Percentiles rank a stretch among this genome's conserved stretches.
phyloP scores from a whole-genome alignment of 2,888 invertebrate genomes.

The Mythimna lalbum region DNA sequence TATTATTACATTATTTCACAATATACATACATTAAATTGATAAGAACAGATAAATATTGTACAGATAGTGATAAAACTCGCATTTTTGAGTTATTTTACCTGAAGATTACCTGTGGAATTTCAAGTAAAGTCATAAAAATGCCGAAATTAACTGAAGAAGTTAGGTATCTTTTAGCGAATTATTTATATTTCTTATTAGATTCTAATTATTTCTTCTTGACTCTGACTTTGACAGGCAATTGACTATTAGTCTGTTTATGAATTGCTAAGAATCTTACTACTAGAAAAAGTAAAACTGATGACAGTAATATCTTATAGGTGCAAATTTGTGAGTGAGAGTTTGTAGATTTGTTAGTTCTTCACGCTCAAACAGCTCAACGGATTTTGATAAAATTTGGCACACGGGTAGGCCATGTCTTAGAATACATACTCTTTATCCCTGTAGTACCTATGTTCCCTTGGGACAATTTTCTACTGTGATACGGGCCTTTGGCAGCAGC shows the following conservation, averaged over 20 bases:
- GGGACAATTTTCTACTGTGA: no score
- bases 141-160: neutral
- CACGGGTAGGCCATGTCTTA: no score
- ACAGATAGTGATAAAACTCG: neutral
- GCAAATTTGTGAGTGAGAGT: no score
- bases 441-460: no score
- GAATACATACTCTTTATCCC: no score
- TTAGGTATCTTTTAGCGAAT: neutral
- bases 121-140: neutral
- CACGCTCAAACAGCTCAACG: no score
- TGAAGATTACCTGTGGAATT: neutral
- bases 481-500: no score
- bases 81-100: neutral
- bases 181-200: neutral
- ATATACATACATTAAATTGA: neutral
- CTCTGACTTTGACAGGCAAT: neutral
- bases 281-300: neutral
- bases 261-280: neutral
- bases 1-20: slow-evolving; percentile 28
- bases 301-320: no score
- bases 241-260: neutral
- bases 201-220: neutral
- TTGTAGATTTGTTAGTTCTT: no score
- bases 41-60: neutral
- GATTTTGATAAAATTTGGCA: no score